These are phyloP conservation scores for Sebastes jordani DNA, from an alignment of 2,797 vertebrate genomes.

Conservation along the genomic window DNA sequence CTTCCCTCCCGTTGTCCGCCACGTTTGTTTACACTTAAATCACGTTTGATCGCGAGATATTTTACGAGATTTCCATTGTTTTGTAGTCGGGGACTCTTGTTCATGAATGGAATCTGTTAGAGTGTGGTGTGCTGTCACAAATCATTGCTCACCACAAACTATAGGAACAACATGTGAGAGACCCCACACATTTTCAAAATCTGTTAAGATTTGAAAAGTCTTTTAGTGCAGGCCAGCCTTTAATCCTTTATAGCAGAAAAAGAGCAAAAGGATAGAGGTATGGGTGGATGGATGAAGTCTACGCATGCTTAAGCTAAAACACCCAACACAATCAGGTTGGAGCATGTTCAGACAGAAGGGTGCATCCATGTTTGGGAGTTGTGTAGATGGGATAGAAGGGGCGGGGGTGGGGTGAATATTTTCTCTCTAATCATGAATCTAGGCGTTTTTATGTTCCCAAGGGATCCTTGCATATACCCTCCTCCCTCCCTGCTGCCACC, in stretches of 20 bases:
- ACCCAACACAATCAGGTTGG: background rate
- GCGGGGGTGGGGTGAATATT: slow-evolving; percentile 29
- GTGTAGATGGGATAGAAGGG: background rate
- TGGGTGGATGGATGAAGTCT: background rate
- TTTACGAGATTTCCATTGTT: no score
- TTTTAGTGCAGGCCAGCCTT: background rate
- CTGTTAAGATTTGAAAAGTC: no score
- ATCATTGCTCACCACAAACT: no score
- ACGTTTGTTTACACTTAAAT: no score
- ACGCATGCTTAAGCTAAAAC: background rate
- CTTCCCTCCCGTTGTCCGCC: no score
- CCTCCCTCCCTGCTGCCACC: background rate
- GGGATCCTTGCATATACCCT: slow-evolving; percentile 24
- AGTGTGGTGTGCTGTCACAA: no score
- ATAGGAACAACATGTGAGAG: no score
- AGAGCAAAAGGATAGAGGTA: background rate
- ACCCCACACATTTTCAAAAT: no score
- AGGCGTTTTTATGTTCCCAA: slow-evolving; percentile 53
- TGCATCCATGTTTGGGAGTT: slow-evolving; percentile 29
- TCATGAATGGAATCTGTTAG: no score
- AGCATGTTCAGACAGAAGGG: slow-evolving; percentile 7
- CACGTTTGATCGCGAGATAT: no score
- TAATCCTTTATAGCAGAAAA: background rate
- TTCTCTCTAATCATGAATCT: slow-evolving; percentile 56
- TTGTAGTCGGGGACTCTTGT: no score